Evolutionary conservation across 2,888 invertebrate species (phyloP).

Genomic region (Gymnocheta viridis): DNA sequence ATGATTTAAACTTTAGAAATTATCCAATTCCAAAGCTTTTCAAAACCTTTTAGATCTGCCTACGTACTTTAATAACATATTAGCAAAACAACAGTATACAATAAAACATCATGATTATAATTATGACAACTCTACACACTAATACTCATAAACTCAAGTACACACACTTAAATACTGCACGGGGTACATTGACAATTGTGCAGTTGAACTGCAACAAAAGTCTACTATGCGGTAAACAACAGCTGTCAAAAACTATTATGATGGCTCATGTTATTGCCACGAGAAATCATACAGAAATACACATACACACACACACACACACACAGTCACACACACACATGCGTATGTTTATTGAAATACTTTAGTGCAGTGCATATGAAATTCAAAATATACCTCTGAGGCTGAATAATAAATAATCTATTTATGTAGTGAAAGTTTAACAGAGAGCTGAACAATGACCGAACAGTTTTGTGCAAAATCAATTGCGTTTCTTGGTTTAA

Average conservation of each 20-base stretch:
- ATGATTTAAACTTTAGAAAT: not conserved
- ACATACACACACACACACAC: not conserved
- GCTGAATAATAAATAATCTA: constrained; percentile 45
- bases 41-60: not conserved
- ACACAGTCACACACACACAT: not conserved
- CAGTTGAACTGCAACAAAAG: constrained; percentile 29
- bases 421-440: constrained; percentile 31
- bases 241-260: constrained; percentile 68
- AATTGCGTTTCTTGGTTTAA: not conserved
- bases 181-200: not conserved
- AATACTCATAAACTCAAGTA: not conserved
- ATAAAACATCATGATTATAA: constrained; percentile 19
- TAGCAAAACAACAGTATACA: constrained; percentile 15
- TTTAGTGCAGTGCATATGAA: not conserved
- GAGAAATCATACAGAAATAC: not conserved
- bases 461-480: not conserved
- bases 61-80: not conserved
- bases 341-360: not conserved
- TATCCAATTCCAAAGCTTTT: not conserved
- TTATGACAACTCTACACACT: constrained; percentile 4
- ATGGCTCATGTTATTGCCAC: constrained; percentile 59
- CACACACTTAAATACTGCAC: not conserved
- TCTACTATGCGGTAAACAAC: constrained; percentile 63
- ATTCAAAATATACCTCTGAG: constrained; percentile 10
- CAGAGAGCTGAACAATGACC: not conserved